Evolutionary conservation across 2,113 vertebrate genomes (phyloP).

Genomic region (Dasypus novemcinctus): DNA sequence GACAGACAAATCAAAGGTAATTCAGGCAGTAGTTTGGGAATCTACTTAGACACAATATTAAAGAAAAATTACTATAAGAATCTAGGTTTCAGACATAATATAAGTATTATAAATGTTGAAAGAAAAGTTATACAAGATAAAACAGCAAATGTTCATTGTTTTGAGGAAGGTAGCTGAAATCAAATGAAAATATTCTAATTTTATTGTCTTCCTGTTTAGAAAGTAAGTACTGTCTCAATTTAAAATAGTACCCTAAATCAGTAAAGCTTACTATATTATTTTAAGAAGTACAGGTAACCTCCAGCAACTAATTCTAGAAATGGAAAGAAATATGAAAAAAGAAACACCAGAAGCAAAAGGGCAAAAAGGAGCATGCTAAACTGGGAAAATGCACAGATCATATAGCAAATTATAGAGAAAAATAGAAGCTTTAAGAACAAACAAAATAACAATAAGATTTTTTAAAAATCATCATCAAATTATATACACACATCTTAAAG

Average conservation of each 20-base stretch:
- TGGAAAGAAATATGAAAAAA: neutral
- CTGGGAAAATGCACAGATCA: neutral
- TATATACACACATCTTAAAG: neutral
- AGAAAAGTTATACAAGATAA: neutral
- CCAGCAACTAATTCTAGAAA: neutral
- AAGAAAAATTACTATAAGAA: neutral
- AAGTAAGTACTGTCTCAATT: neutral
- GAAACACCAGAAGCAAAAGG: neutral
- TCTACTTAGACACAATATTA: neutral
- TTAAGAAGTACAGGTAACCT: too few species aligned
- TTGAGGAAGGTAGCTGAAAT: neutral
- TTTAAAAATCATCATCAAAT: neutral
- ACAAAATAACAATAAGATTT: neutral
- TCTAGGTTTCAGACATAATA: neutral
- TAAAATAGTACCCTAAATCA: neutral
- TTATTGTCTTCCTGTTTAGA: neutral
- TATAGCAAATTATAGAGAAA: neutral
- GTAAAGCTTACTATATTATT: neutral
- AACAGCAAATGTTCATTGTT: neutral
- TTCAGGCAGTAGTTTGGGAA: neutral
- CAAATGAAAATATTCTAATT: neutral
- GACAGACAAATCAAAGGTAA: neutral
- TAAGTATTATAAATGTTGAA: neutral
- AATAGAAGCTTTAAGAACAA: neutral
- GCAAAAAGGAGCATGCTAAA: neutral